phyloP scores from a whole-genome alignment of 2,113 vertebrate genomes.

The Otis tarda region DNA sequence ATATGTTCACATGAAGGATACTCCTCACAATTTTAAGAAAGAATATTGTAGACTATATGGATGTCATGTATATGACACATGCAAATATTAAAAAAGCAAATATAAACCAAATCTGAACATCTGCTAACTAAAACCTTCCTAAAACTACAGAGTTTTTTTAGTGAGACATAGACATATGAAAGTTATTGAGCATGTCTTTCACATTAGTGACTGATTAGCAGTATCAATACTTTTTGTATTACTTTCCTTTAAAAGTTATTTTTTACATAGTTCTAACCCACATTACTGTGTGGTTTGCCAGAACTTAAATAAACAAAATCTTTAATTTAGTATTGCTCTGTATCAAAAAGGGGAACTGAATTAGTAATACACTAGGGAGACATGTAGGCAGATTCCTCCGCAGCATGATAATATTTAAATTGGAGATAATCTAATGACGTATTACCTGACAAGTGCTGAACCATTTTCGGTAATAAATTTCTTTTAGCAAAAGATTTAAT shows the following conservation, averaged over 20 bases:
- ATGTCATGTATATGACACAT: neutral
- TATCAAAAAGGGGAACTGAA: neutral
- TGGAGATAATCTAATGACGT: neutral
- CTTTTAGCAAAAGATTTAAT: neutral
- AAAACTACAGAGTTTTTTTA: neutral
- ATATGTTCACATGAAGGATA: neutral
- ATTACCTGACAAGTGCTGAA: neutral
- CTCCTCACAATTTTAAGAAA: neutral
- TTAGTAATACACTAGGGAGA: neutral
- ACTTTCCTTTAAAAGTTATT: neutral
- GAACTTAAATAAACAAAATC: neutral
- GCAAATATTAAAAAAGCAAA: neutral
- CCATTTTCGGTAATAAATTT: neutral
- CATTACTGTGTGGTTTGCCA: neutral
- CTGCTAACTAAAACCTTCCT: neutral
- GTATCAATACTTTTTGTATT: neutral
- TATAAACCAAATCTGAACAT: neutral
- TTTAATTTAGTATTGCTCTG: neutral
- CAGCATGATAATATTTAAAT: neutral
- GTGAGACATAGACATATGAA: neutral
- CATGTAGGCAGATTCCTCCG: neutral
- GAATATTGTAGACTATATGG: neutral
- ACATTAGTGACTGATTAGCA: neutral
- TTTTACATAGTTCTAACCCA: neutral
- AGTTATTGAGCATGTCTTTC: neutral